phyloP scores from a whole-genome alignment of 2,888 invertebrate genomes.

The Trypoxylon attenuatum region DNA sequence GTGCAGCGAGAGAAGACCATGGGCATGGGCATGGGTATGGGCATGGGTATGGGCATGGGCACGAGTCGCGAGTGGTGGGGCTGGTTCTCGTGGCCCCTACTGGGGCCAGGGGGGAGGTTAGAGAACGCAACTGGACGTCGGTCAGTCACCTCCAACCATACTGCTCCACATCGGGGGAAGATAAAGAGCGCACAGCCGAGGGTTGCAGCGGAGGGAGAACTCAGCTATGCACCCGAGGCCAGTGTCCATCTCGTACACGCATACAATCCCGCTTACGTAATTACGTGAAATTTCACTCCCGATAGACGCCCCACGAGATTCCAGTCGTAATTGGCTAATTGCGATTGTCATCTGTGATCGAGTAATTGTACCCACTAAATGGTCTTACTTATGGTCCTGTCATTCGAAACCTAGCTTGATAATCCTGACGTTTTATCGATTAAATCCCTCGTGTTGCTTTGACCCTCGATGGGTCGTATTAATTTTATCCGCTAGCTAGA shows the following conservation, averaged over 20 bases:
- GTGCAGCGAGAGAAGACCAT: not conserved
- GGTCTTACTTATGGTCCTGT: too few species aligned
- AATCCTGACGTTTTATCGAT: too few species aligned
- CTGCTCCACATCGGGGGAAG: constrained; percentile 72
- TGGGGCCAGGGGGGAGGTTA: constrained; percentile 62
- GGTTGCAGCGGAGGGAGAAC: constrained; percentile 24
- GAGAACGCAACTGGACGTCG: constrained; percentile 74
- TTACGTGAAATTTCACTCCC: constrained; percentile 26
- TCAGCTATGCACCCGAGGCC: constrained; percentile 31
- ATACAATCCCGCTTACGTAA: constrained; percentile 48
- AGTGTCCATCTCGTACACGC: not conserved
- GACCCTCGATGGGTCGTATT: too few species aligned
- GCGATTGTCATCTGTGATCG: too few species aligned
- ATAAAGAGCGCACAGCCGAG: constrained; percentile 55
- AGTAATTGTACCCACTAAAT: too few species aligned
- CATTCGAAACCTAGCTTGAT: too few species aligned
- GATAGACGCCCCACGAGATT: too few species aligned
- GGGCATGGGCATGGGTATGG: too few species aligned
- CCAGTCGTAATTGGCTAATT: too few species aligned
- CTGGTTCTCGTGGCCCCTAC: constrained; percentile 13
- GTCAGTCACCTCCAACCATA: constrained; percentile 73
- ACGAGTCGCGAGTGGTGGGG: constrained; percentile 3
- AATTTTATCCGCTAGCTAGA: too few species aligned
- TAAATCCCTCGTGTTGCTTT: too few species aligned
- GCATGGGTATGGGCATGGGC: constrained; percentile 19